These are phyloP conservation scores for Aphelenchoides besseyi DNA, from an alignment of 1,140 invertebrate genomes.

Conservation along the genomic window DNA sequence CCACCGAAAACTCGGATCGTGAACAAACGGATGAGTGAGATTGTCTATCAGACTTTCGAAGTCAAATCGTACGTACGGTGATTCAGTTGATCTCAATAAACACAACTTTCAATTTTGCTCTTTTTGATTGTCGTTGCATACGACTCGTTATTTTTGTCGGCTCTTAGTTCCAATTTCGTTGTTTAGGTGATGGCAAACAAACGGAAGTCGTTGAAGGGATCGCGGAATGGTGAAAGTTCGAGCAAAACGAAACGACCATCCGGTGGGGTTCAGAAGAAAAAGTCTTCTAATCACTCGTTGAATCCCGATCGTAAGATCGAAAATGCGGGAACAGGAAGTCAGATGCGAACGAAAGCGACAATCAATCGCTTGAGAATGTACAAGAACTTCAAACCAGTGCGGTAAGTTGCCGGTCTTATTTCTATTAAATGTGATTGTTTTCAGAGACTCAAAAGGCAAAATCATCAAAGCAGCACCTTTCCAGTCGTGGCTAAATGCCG, in stretches of 20 bases:
- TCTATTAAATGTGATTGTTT: conserved; percentile 34
- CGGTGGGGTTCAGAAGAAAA: conserved; percentile 18
- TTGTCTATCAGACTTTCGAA: too few species aligned
- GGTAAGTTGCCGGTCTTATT: conserved; percentile 65
- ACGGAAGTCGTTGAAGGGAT: conserved; percentile 35
- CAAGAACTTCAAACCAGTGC: conserved; percentile 88
- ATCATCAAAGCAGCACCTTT: conserved; percentile 90
- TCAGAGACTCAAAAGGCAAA: conserved; percentile 77
- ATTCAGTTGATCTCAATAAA: too few species aligned
- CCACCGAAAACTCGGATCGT: not conserved
- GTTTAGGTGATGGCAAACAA: conserved; percentile 40
- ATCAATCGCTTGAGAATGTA: conserved; percentile 89
- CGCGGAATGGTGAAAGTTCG: conserved; percentile 28
- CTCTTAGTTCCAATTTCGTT: not conserved
- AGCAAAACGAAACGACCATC: conserved; percentile 20
- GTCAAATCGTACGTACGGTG: too few species aligned
- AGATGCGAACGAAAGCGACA: conserved; percentile 76
- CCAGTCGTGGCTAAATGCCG: conserved; percentile 81
- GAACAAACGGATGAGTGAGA: too few species aligned
- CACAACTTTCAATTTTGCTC: not conserved
- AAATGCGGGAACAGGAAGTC: conserved; percentile 17
- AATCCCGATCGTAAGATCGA: conserved; percentile 37
- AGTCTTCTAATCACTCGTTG: conserved; percentile 44
- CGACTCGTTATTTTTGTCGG: not conserved
- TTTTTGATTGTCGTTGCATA: too few species aligned